Conservation (phyloP, 1,140 invertebrate genomes). For the Drosophila micromelanica region DNA sequence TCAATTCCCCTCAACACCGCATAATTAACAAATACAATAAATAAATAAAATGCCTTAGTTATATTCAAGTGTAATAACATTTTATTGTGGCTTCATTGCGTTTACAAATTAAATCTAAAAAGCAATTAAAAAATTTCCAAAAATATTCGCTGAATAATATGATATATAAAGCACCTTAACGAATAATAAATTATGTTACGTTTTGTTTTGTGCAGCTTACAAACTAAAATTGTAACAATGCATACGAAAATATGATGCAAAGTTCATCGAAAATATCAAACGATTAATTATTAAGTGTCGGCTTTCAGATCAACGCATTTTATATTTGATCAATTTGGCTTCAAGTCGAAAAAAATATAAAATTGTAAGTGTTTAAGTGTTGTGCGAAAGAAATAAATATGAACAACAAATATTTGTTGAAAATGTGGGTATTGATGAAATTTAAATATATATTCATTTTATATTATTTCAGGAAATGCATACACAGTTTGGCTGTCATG, state of each 20-base stretch:
- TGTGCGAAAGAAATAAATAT: constrained; percentile 19
- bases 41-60: not conserved
- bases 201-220: constrained; percentile 57
- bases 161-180: constrained; percentile 67
- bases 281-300: not conserved
- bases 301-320: constrained; percentile 1
- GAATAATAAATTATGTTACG: constrained; percentile 51
- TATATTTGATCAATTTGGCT: not conserved
- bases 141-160: constrained; percentile 59
- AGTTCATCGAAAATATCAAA: constrained; percentile 13
- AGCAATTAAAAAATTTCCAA: constrained; percentile 50
- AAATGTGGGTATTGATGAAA: not conserved
- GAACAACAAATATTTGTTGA: constrained; percentile 3
- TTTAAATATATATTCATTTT: too few relatives aligned
- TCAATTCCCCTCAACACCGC: too few relatives aligned
- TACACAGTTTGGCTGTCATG: constrained; percentile 19
- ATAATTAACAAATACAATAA: too few relatives aligned
- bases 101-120: constrained; percentile 49
- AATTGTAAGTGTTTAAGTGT: constrained; percentile 9
- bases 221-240: constrained; percentile 39
- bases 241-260: constrained; percentile 8
- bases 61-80: constrained; percentile 44
- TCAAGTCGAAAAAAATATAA: not conserved
- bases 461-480: constrained; percentile 9
- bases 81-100: constrained; percentile 52